Evolutionary conservation across 2,113 vertebrate species (phyloP).

Genomic region (Scophthalmus maximus): DNA sequence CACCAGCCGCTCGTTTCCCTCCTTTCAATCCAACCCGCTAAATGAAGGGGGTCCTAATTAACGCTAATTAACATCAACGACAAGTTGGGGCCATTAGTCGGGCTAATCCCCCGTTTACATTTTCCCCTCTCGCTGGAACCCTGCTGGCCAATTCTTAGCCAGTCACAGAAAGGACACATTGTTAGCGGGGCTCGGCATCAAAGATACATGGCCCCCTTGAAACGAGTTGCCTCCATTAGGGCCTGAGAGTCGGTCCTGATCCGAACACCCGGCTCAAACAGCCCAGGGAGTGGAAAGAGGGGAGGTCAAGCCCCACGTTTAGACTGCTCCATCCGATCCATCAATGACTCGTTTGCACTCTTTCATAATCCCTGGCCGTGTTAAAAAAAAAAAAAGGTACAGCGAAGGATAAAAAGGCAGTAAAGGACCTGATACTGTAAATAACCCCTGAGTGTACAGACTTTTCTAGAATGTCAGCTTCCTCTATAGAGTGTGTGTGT

Average conservation of each 20-base stretch:
- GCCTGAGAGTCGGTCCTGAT: slow-evolving; percentile 63
- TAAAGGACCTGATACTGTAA: slow-evolving; percentile 58
- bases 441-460: slow-evolving; percentile 39
- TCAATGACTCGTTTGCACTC: slow-evolving; percentile 78
- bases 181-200: slow-evolving; percentile 78
- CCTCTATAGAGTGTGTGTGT: too few species aligned
- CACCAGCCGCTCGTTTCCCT: slow-evolving; percentile 18
- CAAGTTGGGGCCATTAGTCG: slow-evolving; percentile 82
- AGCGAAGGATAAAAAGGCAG: slow-evolving; percentile 31
- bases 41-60: slow-evolving; percentile 81
- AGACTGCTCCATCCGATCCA: slow-evolving; percentile 66
- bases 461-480: slow-evolving; percentile 34
- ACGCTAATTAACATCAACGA: slow-evolving; percentile 85
- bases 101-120: slow-evolving; percentile 85
- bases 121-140: slow-evolving; percentile 78
- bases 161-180: slow-evolving; percentile 76
- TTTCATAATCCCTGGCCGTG: slow-evolving; percentile 52
- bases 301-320: slow-evolving; percentile 61
- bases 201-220: slow-evolving; percentile 65
- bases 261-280: slow-evolving; percentile 58
- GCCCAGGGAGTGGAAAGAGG: slow-evolving; percentile 37
- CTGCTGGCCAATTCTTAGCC: slow-evolving; percentile 80
- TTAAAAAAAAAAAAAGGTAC: slow-evolving; percentile 37
- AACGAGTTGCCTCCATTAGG: slow-evolving; percentile 74
- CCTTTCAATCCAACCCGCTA: slow-evolving; percentile 28